Conservation (phyloP, 1,140 invertebrate genomes). For the Coenobita brevimanus region DNA sequence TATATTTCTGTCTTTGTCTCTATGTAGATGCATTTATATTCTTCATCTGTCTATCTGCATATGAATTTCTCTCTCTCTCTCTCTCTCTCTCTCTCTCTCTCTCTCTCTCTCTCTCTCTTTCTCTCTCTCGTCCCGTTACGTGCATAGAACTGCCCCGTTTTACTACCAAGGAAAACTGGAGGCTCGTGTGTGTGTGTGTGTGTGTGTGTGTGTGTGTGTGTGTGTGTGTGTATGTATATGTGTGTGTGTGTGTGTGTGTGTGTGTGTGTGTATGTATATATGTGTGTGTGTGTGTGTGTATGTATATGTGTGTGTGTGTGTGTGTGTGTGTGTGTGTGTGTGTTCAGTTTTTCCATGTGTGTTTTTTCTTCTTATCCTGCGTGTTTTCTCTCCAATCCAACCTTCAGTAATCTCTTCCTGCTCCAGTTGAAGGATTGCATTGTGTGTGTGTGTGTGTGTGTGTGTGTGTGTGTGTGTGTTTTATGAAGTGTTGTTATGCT, state of each 20-base stretch:
- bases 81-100: conserved; percentile 3
- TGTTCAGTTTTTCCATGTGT: no score
- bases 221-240: no score
- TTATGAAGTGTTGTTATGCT: neutral
- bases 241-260: no score
- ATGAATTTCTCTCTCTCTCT: no score
- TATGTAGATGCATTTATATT: neutral
- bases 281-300: neutral
- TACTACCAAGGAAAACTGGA: neutral
- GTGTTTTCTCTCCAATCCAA: no score
- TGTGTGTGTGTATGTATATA: neutral
- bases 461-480: conserved; percentile 8
- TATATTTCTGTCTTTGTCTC: no score
- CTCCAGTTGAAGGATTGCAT: no score
- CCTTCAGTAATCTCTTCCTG: no score
- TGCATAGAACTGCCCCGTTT: neutral
- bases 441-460: neutral
- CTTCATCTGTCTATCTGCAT: no score
- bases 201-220: no score
- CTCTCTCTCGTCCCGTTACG: neutral
- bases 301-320: neutral
- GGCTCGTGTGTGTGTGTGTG: neutral
- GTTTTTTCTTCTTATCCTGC: no score
- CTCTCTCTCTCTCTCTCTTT: no score
- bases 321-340: neutral